phyloP scores from a whole-genome alignment of 2,797 vertebrate species.

The Eulemur rubriventer region DNA sequence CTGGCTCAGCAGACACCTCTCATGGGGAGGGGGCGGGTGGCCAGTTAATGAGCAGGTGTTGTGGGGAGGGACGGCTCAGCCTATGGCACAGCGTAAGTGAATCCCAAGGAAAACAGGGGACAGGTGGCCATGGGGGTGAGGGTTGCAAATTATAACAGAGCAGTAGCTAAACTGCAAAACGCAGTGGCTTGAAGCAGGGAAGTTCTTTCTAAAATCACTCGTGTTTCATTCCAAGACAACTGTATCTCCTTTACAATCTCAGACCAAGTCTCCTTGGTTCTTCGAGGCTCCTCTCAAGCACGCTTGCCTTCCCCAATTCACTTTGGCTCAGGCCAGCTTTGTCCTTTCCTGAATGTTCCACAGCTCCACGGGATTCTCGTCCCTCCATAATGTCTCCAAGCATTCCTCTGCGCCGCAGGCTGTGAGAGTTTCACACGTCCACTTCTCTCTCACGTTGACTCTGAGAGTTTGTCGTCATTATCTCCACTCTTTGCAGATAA shows the following conservation, averaged over 20 bases:
- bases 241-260: neutral
- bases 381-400: neutral
- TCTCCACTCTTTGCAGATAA: neutral
- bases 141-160: neutral
- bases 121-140: neutral
- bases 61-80: neutral
- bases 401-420: neutral
- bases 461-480: neutral
- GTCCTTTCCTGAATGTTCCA: neutral
- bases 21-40: constrained; percentile 33
- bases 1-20: constrained; percentile 68
- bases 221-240: neutral
- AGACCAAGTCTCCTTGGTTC: neutral
- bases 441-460: neutral
- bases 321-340: neutral
- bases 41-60: constrained; percentile 77
- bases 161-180: constrained; percentile 47
- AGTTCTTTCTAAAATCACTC: neutral
- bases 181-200: neutral
- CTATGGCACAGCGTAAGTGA: constrained; percentile 41
- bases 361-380: too few species aligned
- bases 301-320: neutral
- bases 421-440: neutral
- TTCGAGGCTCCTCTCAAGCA: neutral
- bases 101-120: neutral